Evolutionary conservation across 2,888 invertebrate genomes (phyloP).

Genomic region (Lycocerus yunnanus): DNA sequence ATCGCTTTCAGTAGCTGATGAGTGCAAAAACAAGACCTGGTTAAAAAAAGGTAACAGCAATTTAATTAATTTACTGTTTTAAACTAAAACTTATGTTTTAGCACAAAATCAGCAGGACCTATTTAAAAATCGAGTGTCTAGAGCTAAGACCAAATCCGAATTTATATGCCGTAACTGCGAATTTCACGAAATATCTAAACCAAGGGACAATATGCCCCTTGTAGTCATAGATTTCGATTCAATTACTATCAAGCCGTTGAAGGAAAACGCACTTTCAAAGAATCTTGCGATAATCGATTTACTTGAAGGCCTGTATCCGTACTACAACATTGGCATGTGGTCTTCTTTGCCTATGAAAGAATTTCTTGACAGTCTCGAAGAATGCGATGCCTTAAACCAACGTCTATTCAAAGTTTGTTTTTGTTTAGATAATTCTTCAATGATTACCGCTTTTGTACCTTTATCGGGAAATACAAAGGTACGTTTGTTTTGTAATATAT

Average conservation of each 20-base stretch:
- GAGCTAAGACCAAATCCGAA: not conserved
- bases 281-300: not conserved
- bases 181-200: not conserved
- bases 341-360: not conserved
- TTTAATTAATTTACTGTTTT: not conserved
- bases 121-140: not conserved
- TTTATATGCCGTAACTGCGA: not conserved
- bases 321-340: not conserved
- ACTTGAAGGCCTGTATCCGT: not conserved
- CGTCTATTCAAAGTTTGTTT: not conserved
- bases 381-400: not conserved
- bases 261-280: not conserved
- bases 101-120: not conserved
- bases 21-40: too few species aligned
- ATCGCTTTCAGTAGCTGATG: not conserved
- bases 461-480: not conserved
- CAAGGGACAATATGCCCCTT: not conserved
- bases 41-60: not conserved
- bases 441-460: not conserved
- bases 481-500: not conserved
- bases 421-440: not conserved
- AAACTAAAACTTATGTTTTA: not conserved
- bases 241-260: rapidly evolving
- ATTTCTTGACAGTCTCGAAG: not conserved
- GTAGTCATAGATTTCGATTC: not conserved